These are phyloP conservation scores for Drosophila fulvimacula DNA, from an alignment of 2,888 invertebrate genomes.

Conservation along the genomic window DNA sequence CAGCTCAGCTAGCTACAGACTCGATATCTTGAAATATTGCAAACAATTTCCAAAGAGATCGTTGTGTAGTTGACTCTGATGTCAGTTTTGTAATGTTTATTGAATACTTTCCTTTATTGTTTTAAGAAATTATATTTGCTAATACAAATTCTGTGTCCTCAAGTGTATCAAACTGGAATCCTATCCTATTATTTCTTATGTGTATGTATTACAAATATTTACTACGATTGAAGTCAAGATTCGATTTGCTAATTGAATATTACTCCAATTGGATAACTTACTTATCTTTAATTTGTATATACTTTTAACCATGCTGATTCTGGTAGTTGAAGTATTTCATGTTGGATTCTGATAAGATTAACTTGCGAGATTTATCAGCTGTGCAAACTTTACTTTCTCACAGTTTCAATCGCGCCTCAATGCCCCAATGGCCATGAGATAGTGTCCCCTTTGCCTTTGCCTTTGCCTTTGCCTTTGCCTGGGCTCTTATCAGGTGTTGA, in stretches of 20 bases:
- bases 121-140: background rate
- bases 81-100: conserved; percentile 11
- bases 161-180: background rate
- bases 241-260: too few relatives aligned
- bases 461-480: background rate
- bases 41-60: background rate
- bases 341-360: background rate
- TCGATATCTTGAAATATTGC: background rate
- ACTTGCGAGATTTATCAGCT: conserved; percentile 10
- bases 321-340: background rate
- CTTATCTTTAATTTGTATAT: too few relatives aligned
- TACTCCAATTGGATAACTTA: too few relatives aligned
- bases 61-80: conserved; percentile 12
- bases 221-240: too few relatives aligned
- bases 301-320: background rate
- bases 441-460: background rate
- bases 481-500: conserved; percentile 45
- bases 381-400: conserved; percentile 34
- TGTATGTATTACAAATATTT: conserved; percentile 20
- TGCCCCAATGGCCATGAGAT: conserved; percentile 18
- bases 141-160: conserved; percentile 1
- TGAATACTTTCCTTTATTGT: background rate
- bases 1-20: too few relatives aligned
- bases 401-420: conserved; percentile 17
- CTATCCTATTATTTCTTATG: background rate